These are phyloP conservation scores for Hestina assimilis DNA, from an alignment of 1,140 invertebrate species.

Conservation along the genomic window DNA sequence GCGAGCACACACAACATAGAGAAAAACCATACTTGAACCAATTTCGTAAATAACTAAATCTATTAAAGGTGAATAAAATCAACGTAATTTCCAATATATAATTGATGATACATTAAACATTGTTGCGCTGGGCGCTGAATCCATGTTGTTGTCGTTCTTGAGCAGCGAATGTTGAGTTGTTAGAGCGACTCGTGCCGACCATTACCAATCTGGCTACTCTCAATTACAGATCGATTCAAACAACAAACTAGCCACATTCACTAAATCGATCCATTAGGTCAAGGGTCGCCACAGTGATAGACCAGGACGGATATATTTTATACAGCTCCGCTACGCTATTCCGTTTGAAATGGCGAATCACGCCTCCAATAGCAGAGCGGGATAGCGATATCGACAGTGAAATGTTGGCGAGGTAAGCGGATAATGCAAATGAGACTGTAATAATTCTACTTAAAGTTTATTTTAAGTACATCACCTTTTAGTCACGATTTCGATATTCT, in stretches of 20 bases:
- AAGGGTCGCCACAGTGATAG: conserved; percentile 61
- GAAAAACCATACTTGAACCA: too few species aligned
- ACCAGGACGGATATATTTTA: conserved; percentile 65
- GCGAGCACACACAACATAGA: too few species aligned
- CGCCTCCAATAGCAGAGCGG: conserved; percentile 63
- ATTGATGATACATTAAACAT: too few species aligned
- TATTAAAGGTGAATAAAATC: too few species aligned
- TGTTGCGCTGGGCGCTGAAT: too few species aligned
- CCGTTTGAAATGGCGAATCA: conserved; percentile 68
- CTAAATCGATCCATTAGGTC: conserved; percentile 71
- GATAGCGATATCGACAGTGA: conserved; percentile 66
- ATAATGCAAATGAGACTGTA: conserved; percentile 63
- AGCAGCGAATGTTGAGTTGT: neutral
- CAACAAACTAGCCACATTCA: conserved; percentile 61
- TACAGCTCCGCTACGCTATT: conserved; percentile 54
- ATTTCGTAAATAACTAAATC: too few species aligned
- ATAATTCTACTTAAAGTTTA: conserved; percentile 46
- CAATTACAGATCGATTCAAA: conserved; percentile 30
- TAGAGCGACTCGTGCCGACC: conserved; percentile 16
- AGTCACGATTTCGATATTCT: conserved; percentile 65
- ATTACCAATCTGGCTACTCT: conserved; percentile 46
- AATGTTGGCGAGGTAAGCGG: conserved; percentile 54
- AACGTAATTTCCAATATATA: too few species aligned
- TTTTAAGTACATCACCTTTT: conserved; percentile 32
- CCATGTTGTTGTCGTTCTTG: neutral